These are phyloP conservation scores for Prunella himalayana DNA, from an alignment of 2,113 vertebrate species.

Conservation along the genomic window DNA sequence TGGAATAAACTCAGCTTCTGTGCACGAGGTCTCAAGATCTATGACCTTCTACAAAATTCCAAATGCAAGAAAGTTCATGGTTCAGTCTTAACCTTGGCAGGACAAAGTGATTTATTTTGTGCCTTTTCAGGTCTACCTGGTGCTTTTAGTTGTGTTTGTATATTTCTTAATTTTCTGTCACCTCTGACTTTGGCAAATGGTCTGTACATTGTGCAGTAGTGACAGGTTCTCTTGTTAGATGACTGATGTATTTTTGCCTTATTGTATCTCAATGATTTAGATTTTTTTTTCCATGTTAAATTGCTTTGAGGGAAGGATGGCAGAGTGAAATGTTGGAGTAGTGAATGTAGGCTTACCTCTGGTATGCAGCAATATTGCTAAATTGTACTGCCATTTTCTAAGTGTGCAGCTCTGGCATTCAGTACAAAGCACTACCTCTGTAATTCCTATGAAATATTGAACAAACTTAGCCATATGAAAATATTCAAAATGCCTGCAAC, in stretches of 20 bases:
- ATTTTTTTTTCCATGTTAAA: neutral
- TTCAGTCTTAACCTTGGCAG: neutral
- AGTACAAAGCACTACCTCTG: neutral
- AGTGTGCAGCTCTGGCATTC: neutral
- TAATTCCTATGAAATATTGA: neutral
- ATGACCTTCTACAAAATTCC: neutral
- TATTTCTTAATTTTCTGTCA: neutral
- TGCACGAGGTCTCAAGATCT: neutral
- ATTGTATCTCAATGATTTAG: neutral
- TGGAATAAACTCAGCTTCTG: neutral
- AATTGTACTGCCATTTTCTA: neutral
- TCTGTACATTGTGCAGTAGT: neutral
- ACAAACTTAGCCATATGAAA: neutral
- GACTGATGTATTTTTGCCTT: slow-evolving; percentile 6
- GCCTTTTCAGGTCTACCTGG: neutral
- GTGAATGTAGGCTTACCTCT: neutral
- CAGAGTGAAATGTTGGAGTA: neutral
- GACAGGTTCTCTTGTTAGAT: neutral
- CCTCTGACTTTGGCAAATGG: neutral
- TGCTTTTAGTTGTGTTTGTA: neutral
- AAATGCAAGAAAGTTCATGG: neutral
- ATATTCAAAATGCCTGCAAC: neutral
- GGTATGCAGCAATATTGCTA: neutral
- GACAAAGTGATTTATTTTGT: neutral
- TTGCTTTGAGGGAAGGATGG: neutral